These are phyloP conservation scores for Stenchaetothrips biformis DNA, from an alignment of 2,888 invertebrate species.

Conservation along the genomic window DNA sequence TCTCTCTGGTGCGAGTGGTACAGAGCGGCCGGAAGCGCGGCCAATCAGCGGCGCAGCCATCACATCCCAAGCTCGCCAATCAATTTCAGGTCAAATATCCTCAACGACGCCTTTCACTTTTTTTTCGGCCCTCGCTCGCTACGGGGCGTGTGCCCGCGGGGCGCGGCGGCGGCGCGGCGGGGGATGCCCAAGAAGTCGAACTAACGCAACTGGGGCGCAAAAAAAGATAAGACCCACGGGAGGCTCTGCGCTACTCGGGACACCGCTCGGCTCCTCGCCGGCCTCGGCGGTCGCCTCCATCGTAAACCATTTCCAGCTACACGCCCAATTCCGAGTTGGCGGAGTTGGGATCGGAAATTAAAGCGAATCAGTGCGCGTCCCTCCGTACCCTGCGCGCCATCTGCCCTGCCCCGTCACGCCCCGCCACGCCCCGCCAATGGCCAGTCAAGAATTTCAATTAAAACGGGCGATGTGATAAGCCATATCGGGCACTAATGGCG, in stretches of 20 bases:
- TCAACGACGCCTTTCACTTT: too few species aligned
- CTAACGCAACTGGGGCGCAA: neutral
- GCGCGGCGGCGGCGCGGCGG: too few species aligned
- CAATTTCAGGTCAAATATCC: too few species aligned
- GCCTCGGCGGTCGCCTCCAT: too few species aligned
- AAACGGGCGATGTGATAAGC: slow-evolving; percentile 3
- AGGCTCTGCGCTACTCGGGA: neutral
- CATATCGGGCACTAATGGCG: neutral
- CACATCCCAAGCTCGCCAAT: too few species aligned
- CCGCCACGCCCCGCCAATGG: neutral
- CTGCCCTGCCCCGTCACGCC: neutral
- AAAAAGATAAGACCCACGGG: neutral
- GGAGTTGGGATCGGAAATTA: slow-evolving; percentile 21
- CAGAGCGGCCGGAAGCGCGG: too few species aligned
- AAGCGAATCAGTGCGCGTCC: slow-evolving; percentile 18
- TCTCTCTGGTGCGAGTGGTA: too few species aligned
- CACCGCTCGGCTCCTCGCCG: neutral
- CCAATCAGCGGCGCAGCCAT: too few species aligned
- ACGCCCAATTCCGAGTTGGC: neutral
- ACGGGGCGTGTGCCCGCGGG: too few species aligned
- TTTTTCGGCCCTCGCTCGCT: too few species aligned
- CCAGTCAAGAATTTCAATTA: slow-evolving; percentile 18
- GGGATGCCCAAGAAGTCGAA: neutral
- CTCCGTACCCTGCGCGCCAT: neutral
- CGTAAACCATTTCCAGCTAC: slow-evolving; percentile 19